Conservation (phyloP, 2,113 vertebrate genomes). For the Andinoacara biseriatus region DNA sequence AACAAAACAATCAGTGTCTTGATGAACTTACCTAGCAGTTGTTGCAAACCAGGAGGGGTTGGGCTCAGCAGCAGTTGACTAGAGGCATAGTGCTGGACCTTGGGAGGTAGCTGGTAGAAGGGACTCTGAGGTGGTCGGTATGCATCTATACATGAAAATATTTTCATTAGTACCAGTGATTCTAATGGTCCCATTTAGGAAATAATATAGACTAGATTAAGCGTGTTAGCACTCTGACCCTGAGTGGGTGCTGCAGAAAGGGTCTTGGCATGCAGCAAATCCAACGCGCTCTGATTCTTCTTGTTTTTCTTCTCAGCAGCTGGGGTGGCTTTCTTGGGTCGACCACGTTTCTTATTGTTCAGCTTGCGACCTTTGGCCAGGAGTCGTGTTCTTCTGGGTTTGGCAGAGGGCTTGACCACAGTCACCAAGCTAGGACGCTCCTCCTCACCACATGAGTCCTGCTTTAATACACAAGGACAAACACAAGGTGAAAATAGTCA, state of each 20-base stretch:
- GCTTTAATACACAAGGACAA: conserved; percentile 21
- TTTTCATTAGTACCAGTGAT: not conserved
- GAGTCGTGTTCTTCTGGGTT: conserved; percentile 87
- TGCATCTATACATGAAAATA: conserved; percentile 80
- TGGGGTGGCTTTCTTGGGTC: conserved; percentile 91
- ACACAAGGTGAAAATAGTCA: not conserved
- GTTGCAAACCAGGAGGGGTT: conserved; percentile 93
- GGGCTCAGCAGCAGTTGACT: conserved; percentile 90
- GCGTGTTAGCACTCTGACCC: conserved; percentile 79
- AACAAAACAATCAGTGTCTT: not conserved
- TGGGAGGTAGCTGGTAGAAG: conserved; percentile 98
- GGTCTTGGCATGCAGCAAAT: conserved; percentile 91
- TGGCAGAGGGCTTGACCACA: conserved; percentile 87
- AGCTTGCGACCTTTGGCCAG: conserved; percentile 92
- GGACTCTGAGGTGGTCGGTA: conserved; percentile 95
- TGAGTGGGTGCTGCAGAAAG: conserved; percentile 90
- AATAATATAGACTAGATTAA: not conserved
- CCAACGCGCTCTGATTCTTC: conserved; percentile 92
- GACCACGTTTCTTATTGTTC: conserved; percentile 92
- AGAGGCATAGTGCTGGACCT: conserved; percentile 91
- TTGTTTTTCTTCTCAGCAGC: conserved; percentile 88
- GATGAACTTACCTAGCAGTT: conserved; percentile 89
- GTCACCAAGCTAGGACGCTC: conserved; percentile 82
- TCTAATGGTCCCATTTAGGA: not conserved
- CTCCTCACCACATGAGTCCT: conserved; percentile 93